These are phyloP conservation scores for Psittacula cyanocephala DNA, from an alignment of 2,113 vertebrate species.

Conservation along the genomic window DNA sequence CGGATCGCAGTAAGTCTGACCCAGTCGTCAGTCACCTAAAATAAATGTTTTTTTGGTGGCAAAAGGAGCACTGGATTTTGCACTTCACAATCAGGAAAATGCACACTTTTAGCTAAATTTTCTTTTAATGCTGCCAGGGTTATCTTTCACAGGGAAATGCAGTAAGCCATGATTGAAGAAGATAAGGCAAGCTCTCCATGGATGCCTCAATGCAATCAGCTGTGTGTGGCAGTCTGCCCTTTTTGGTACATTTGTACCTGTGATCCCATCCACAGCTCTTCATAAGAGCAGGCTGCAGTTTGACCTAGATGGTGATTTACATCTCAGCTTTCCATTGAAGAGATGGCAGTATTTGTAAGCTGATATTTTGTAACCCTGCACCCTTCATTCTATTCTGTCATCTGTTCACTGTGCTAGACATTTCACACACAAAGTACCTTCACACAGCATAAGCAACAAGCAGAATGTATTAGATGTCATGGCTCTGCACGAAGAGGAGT, in stretches of 20 bases:
- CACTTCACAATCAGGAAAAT: neutral
- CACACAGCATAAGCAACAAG: neutral
- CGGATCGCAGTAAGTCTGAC: neutral
- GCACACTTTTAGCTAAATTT: neutral
- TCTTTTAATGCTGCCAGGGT: neutral
- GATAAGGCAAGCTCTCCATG: neutral
- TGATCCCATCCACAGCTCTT: neutral
- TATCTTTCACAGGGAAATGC: neutral
- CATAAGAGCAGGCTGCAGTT: neutral
- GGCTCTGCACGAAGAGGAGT: neutral
- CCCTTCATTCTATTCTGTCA: neutral
- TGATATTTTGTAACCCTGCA: neutral
- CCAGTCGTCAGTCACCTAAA: neutral
- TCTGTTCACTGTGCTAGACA: neutral
- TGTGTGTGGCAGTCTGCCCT: neutral
- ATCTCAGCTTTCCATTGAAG: slow-evolving; percentile 35
- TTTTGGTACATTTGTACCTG: neutral
- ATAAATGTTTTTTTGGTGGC: neutral
- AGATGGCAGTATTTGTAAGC: slow-evolving; percentile 28
- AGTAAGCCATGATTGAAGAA: neutral
- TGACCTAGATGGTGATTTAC: neutral
- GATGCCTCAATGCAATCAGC: neutral
- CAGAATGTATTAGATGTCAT: neutral
- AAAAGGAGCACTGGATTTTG: neutral
- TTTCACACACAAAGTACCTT: neutral